Percentiles rank a stretch among this genome's conserved stretches.
phyloP scores from a whole-genome alignment of 2,888 invertebrate genomes.

The Ischnura elegans region DNA sequence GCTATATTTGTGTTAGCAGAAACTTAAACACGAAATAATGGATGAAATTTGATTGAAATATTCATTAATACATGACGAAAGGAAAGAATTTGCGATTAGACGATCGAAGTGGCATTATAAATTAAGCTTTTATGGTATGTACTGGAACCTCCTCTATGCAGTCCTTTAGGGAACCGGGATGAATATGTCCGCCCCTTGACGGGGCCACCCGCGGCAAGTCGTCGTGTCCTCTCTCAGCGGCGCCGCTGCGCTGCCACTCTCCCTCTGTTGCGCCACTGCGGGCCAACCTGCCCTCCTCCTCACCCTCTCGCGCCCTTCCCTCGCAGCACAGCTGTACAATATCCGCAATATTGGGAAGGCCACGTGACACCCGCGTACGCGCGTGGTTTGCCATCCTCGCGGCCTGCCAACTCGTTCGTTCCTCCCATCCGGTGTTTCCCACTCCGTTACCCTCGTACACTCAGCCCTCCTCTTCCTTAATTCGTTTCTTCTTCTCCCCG shows the following conservation, averaged over 20 bases:
- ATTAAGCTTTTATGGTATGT: no score
- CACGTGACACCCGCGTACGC: not conserved
- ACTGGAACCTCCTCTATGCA: no score
- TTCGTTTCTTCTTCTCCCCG: not conserved
- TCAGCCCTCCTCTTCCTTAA: not conserved
- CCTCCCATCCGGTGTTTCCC: not conserved
- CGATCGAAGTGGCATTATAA: no score
- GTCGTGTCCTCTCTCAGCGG: not conserved
- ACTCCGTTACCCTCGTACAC: not conserved
- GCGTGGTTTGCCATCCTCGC: not conserved
- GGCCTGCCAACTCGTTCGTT: conserved; percentile 21
- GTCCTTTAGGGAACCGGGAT: not conserved
- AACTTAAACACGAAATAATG: no score
- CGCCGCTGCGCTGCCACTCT: not conserved
- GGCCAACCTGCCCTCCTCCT: not conserved
- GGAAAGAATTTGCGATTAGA: no score
- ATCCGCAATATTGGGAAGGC: conserved; percentile 26
- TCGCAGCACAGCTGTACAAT: not conserved
- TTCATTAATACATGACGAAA: no score
- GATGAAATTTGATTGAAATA: no score
- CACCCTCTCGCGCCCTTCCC: not conserved
- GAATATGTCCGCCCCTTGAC: not conserved
- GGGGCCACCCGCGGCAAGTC: not conserved
- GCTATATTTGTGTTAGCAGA: no score
- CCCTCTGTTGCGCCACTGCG: conserved; percentile 25